phyloP scores from a whole-genome alignment of 2,113 vertebrate genomes.

The Aix galericulata region DNA sequence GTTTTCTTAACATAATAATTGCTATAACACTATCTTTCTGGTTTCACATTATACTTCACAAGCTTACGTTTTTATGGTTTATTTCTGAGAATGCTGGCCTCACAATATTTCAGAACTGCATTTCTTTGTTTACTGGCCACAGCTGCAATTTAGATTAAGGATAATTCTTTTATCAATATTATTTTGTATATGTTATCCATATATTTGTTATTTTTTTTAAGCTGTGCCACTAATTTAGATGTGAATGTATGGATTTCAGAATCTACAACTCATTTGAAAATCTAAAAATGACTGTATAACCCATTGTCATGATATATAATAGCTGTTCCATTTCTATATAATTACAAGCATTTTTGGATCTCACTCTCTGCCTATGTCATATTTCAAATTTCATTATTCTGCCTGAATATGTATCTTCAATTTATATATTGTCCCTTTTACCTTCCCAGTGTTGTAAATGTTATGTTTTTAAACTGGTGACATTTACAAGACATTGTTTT shows the following conservation, averaged over 20 bases:
- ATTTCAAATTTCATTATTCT: neutral
- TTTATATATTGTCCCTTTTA: neutral
- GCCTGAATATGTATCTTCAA: neutral
- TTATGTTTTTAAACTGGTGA: neutral
- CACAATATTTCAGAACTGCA: neutral
- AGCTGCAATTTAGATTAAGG: neutral
- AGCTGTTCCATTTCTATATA: neutral
- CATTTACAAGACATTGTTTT: neutral
- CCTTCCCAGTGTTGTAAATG: neutral
- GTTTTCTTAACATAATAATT: neutral
- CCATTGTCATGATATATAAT: neutral
- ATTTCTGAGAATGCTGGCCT: neutral
- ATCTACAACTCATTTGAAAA: neutral
- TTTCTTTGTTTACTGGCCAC: neutral
- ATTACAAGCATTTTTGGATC: neutral
- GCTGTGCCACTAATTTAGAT: fast-evolving
- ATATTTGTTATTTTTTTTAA: neutral
- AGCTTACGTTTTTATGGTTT: neutral
- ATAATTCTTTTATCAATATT: neutral
- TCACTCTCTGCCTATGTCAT: neutral
- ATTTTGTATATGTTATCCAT: neutral
- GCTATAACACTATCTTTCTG: neutral
- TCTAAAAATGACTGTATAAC: neutral
- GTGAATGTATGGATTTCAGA: neutral
- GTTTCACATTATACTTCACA: neutral